Evolutionary conservation across 1,140 invertebrate genomes (phyloP), one percentile per base, ranked within the genome.

Genomic region (Eulimnadia texana): DNA sequence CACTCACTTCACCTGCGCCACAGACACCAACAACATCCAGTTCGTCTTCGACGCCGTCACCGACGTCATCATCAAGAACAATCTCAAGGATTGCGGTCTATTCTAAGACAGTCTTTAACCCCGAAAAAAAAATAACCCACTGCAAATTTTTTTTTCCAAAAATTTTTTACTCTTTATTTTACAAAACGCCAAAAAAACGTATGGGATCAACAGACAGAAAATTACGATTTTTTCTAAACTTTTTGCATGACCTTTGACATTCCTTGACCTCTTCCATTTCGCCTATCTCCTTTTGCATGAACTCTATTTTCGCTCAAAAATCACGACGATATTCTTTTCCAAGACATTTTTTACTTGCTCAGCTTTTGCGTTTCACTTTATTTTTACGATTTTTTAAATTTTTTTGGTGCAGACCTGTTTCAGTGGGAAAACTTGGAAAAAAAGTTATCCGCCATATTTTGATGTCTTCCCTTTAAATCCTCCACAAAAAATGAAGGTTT

Each of bases 21-120:
- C 90, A 50, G 90, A 93, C 69, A 93, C 90, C 50, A 85, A 82
- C 63, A 93, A 93, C 72, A 91, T 93, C 62, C 84, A 90, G 71
- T 93, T 93, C 73, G 90, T 93, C 22, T 93, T 93, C 70, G 90
- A 93, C 73, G 86, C 87, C 61, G 88, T 93, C 61, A 91, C 90
- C 60, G 90, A 93, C 77, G 88, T 93, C 62, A 91, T 93, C 67
- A 90, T 95, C 70, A 92, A 92, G 71, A 90, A 91, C 70, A 94
- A 93, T 76, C 78, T 95, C 54, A 90, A 90, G 74, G 90, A 93
- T 76, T 91, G 89, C 76, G 93, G 92, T 58, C 79, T 90, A 33
- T 84, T 84, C 69, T 86, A 76, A 74, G 63, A 58, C 42, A 23
- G 3, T 13, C 49, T 22, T 13, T 22, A 9, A 19, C 49, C 49